These are phyloP conservation scores for Caenorhabditis sinica DNA, from an alignment of 2,888 invertebrate genomes.

Conservation along the genomic window DNA sequence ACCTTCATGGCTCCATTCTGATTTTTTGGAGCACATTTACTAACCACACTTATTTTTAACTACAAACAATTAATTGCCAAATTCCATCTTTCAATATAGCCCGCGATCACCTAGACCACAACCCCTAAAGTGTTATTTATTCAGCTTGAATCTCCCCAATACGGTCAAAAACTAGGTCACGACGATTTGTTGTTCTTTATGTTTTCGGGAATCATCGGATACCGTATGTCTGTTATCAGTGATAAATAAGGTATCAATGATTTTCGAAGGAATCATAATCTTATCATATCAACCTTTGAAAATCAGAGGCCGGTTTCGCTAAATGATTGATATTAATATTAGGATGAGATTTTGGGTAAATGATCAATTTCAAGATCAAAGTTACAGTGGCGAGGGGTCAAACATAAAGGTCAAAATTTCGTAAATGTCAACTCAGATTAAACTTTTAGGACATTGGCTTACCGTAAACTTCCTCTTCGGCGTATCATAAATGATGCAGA, in stretches of 20 bases:
- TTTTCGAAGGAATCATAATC: neutral
- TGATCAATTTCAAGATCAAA: too few relatives aligned
- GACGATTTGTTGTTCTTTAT: neutral
- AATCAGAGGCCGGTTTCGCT: slow-evolving; percentile 19
- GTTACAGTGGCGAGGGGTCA: too few relatives aligned
- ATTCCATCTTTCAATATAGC: too few relatives aligned
- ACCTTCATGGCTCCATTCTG: too few relatives aligned
- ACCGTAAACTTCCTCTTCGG: slow-evolving; percentile 70
- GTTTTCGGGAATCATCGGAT: neutral
- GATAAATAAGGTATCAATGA: neutral
- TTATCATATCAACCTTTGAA: slow-evolving; percentile 21
- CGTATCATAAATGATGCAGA: slow-evolving; percentile 80
- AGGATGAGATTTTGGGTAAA: too few relatives aligned
- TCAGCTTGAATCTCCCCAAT: neutral
- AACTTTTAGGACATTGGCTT: neutral
- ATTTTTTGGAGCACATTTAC: too few relatives aligned
- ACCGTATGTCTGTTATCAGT: neutral
- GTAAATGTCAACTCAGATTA: too few relatives aligned
- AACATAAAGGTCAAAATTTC: too few relatives aligned
- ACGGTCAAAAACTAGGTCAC: slow-evolving; percentile 2
- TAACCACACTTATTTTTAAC: too few relatives aligned
- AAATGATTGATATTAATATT: neutral
- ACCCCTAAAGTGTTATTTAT: neutral
- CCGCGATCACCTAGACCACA: neutral
- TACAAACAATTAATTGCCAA: too few relatives aligned